Conservation (phyloP, 1,140 invertebrate species). For the Stegodyphus mimosarum region DNA sequence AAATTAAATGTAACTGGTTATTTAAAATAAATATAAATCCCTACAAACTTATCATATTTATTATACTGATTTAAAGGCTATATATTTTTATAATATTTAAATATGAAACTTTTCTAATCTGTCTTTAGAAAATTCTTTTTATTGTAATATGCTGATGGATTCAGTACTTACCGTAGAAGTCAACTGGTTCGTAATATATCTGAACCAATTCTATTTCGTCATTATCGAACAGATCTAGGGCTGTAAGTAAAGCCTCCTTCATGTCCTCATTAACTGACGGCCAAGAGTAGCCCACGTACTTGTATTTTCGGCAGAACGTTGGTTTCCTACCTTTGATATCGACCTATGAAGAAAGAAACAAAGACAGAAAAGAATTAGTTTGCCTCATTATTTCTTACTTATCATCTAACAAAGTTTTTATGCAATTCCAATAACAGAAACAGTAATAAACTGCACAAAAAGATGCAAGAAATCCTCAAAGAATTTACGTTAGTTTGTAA, state of each 20-base stretch:
- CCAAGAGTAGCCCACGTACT: conserved; percentile 43
- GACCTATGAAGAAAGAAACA: background rate
- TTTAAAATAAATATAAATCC: too few relatives aligned
- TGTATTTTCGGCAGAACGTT: conserved; percentile 62
- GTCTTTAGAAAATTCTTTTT: background rate
- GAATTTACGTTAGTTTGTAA: too few relatives aligned
- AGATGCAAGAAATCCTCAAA: too few relatives aligned
- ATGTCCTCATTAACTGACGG: conserved; percentile 34
- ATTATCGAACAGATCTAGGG: conserved; percentile 54
- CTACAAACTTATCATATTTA: background rate
- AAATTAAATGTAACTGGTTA: too few relatives aligned
- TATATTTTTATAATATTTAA: background rate
- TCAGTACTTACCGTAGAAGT: conserved; percentile 49
- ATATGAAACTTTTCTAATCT: background rate
- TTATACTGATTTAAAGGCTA: background rate
- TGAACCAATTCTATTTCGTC: conserved; percentile 61
- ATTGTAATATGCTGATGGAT: background rate
- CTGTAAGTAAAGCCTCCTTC: conserved; percentile 26
- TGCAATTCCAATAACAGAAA: too few relatives aligned
- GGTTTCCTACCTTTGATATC: conserved; percentile 63
- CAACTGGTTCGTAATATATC: conserved; percentile 62
- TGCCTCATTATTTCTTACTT: too few relatives aligned
- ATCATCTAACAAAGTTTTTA: too few relatives aligned
- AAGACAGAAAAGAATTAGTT: background rate
- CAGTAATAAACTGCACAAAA: too few relatives aligned